phyloP scores from a whole-genome alignment of 2,888 invertebrate species.

The Meteorus colon region DNA sequence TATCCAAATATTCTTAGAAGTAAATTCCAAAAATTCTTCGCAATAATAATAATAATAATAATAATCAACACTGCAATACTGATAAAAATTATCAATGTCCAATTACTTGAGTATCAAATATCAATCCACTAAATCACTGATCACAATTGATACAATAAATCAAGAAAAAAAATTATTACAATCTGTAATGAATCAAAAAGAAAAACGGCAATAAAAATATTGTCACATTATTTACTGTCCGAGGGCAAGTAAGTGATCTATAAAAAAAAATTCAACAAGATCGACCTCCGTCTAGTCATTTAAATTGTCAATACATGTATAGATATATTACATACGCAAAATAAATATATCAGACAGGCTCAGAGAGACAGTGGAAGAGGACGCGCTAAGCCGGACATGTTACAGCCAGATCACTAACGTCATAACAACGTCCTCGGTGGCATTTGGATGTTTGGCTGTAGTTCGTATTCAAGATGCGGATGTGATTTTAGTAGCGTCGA shows the following conservation, averaged over 20 bases:
- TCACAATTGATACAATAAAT: not conserved
- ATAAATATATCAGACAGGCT: not conserved
- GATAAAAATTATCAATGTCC: too few relatives aligned
- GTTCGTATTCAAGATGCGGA: slow-evolving; percentile 21
- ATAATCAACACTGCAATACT: too few relatives aligned
- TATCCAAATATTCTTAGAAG: not conserved
- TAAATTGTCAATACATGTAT: slow-evolving; percentile 2
- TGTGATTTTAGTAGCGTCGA: slow-evolving; percentile 66
- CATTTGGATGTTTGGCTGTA: slow-evolving; percentile 11
- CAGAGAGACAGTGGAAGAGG: not conserved
- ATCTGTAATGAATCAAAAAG: too few relatives aligned
- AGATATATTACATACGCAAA: not conserved
- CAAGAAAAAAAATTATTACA: not conserved
- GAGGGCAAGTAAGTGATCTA: slow-evolving; percentile 6
- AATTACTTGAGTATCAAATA: too few relatives aligned
- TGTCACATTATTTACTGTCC: not conserved
- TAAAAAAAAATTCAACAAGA: not conserved
- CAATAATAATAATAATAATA: not conserved
- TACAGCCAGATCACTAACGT: not conserved
- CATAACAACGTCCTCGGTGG: slow-evolving; percentile 21
- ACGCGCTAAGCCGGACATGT: not conserved
- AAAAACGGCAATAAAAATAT: not conserved
- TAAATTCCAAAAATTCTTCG: not conserved
- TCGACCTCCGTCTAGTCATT: not conserved
- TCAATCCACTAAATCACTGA: too few relatives aligned